Evolutionary conservation across 2,888 invertebrate genomes (phyloP).

Genomic region (Patella pellucida): DNA sequence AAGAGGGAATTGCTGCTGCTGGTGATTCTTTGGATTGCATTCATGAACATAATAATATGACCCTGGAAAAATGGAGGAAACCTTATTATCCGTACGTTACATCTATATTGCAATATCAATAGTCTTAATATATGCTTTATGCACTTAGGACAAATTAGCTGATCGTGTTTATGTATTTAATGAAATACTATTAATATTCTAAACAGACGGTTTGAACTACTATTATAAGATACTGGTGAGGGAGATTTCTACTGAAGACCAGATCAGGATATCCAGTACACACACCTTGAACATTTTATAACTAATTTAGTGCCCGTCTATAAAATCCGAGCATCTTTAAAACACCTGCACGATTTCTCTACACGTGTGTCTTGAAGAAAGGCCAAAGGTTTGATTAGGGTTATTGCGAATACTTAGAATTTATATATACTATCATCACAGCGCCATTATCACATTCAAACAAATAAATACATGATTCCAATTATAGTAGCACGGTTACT

Average conservation of each 20-base stretch:
- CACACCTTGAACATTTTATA: neutral
- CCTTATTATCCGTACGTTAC: too few relatives aligned
- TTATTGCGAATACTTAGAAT: constrained; percentile 1
- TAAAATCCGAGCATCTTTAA: neutral
- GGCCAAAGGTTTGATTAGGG: neutral
- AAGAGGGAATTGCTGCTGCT: too few relatives aligned
- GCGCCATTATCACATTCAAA: neutral
- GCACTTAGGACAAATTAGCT: too few relatives aligned
- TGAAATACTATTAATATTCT: too few relatives aligned
- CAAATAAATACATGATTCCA: constrained; percentile 1
- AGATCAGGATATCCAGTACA: neutral
- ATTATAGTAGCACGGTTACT: neutral
- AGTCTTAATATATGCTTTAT: too few relatives aligned
- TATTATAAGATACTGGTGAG: neutral
- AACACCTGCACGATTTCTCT: neutral
- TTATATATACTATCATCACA: neutral
- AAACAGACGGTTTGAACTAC: neutral
- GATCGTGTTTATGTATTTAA: too few relatives aligned
- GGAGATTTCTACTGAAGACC: neutral
- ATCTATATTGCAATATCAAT: too few relatives aligned
- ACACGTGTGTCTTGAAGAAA: neutral
- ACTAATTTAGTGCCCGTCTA: neutral
- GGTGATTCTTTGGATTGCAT: too few relatives aligned
- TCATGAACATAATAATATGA: too few relatives aligned
- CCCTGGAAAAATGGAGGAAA: too few relatives aligned